phyloP scores from a whole-genome alignment of 2,113 vertebrate genomes.

The Myotis yumanensis region DNA sequence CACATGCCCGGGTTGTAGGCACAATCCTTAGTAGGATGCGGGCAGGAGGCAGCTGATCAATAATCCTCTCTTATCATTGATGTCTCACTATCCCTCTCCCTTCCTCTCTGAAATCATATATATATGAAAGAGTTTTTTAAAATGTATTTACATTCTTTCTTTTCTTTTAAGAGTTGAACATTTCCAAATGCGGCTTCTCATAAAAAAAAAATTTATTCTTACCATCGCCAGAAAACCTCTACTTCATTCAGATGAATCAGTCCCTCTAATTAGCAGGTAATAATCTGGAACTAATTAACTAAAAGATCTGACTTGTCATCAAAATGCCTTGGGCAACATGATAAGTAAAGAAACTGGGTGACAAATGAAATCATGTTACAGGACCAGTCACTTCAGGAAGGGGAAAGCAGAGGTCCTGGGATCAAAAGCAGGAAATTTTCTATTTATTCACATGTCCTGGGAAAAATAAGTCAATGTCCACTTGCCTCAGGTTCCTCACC shows the following conservation, averaged over 20 bases:
- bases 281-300: conserved; percentile 3
- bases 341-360: not conserved
- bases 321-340: not conserved
- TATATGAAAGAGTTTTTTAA: not conserved
- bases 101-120: no score
- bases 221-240: not conserved
- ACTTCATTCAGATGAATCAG: conserved; percentile 15
- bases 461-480: not conserved
- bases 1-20: no score
- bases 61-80: no score
- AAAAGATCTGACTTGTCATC: not conserved
- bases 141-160: conserved; percentile 49
- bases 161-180: not conserved
- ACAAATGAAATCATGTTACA: not conserved
- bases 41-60: no score
- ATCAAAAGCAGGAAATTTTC: not conserved
- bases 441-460: not conserved
- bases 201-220: conserved; percentile 37
- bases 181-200: conserved; percentile 23
- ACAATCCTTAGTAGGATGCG: no score
- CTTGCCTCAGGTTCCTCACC: rapidly evolving
- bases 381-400: not conserved
- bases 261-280: not conserved
- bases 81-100: no score
- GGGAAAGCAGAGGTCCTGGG: not conserved